Base-by-base conservation (phyloP, 2,113 vertebrate species). In the Protobothrops mucrosquamatus region DNA sequence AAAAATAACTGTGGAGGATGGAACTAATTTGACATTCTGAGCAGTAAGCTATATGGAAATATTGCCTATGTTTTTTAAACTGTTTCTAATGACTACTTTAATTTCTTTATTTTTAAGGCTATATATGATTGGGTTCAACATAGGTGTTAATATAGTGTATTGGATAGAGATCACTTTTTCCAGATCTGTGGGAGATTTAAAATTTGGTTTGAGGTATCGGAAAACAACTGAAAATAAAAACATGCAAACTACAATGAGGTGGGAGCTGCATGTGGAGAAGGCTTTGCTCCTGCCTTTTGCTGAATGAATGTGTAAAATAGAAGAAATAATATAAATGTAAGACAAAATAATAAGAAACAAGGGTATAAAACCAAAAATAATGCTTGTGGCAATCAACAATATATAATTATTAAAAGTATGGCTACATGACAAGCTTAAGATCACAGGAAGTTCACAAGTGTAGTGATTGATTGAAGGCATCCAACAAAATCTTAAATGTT, bases 81-180 rank as follows among this genome's bases (percentile, higher is more conserved):
- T 12, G 51, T 91, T 61, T 93, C 59, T 46, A 46, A 7, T 94
- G 1, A 52, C 87, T 85, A 57, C 29, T 94, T 94, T 96, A 26
- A 95, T 93, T 29, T 96, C 95, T 0, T 39, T 69, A 24, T 93
- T 94, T 85, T 92, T 96, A 43, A 97, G 91, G 51, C 81, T 96
- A 23, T 96, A 96, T 69, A 96, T 92, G 22, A 97, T 87, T 51
- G 95, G 93, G n/a, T 95, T 95, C 34, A 95, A 2, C 2, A 64
- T 86, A 10, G 93, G 94, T 18, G 74, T 90, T 57, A 89, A 2
- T 55, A 90, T 3, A 24, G 61, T 89, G 61, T 94, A 93, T 18
- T 94, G 39, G 74, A 95, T 18, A 0, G 89, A 94, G 81, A 85
- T n/a, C 0, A 2, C 22, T 29, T 89, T 94, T 12, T 91, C 59